Evolutionary conservation across 2,888 invertebrate genomes (phyloP).

Genomic region (Tethea ocularis): DNA sequence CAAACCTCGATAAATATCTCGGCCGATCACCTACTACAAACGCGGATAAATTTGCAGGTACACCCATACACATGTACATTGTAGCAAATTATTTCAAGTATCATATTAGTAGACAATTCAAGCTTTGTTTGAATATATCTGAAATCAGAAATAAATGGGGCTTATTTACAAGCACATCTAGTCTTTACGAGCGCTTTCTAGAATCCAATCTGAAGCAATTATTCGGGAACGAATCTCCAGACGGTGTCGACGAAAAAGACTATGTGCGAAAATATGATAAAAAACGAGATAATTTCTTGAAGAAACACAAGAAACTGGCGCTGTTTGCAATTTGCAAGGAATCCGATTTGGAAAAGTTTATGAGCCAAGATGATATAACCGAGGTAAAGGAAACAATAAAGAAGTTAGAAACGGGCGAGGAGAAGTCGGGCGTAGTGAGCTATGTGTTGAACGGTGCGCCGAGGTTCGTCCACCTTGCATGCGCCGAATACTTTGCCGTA

Average conservation of each 20-base stretch:
- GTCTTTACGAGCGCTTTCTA: constrained; percentile 37
- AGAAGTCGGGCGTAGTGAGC: constrained; percentile 33
- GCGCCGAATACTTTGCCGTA: constrained; percentile 46
- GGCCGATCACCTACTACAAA: constrained; percentile 30
- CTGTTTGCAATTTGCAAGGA: constrained; percentile 44
- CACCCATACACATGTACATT: constrained; percentile 48
- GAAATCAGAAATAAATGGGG: constrained; percentile 32
- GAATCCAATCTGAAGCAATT: constrained; percentile 38
- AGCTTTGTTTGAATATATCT: constrained; percentile 26
- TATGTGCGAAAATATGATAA: constrained; percentile 17
- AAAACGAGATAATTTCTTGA: constrained; percentile 29
- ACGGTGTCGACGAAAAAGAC: constrained; percentile 16
- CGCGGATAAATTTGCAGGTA: constrained; percentile 38
- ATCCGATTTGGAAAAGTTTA: constrained; percentile 35
- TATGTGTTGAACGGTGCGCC: constrained; percentile 42
- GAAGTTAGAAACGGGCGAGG: constrained; percentile 37
- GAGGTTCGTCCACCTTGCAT: constrained; percentile 41
- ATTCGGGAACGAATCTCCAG: constrained; percentile 22
- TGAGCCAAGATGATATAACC: constrained; percentile 36
- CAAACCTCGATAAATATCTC: constrained; percentile 32
- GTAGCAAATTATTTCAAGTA: constrained; percentile 42
- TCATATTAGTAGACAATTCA: constrained; percentile 37
- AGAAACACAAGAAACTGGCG: constrained; percentile 44
- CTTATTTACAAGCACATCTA: constrained; percentile 32
- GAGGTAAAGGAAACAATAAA: constrained; percentile 36